Conservation (phyloP, 2,888 invertebrate species). For the Sipha maydis region DNA sequence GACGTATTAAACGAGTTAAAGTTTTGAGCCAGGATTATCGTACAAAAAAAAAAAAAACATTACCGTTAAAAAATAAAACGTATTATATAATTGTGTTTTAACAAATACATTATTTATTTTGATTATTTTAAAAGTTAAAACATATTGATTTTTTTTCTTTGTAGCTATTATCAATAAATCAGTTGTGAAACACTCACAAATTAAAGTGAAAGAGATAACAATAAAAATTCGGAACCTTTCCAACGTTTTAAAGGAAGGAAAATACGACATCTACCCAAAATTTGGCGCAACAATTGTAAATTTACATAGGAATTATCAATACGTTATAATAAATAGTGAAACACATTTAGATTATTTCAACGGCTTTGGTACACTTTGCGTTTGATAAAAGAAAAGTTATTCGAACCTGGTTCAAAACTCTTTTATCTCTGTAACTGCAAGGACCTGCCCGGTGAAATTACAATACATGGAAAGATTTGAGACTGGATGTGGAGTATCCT, state of each 20-base stretch:
- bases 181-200: neutral
- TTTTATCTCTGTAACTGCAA: neutral
- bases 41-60: no score
- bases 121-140: neutral
- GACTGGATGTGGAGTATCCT: no score
- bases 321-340: neutral
- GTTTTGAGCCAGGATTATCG: no score
- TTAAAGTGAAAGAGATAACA: neutral
- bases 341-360: neutral
- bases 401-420: neutral
- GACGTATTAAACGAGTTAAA: no score
- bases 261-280: neutral
- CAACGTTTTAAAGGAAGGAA: neutral
- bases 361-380: neutral
- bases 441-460: neutral
- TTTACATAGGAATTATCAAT: constrained; percentile 5
- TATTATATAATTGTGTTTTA: no score
- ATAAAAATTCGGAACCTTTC: neutral
- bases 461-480: neutral
- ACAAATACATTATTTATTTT: no score
- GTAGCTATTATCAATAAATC: neutral
- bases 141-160: neutral
- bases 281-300: neutral
- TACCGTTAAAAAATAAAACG: no score
- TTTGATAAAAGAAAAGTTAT: neutral